phyloP scores from a whole-genome alignment of 2,888 invertebrate genomes.

The Arge pagana region DNA sequence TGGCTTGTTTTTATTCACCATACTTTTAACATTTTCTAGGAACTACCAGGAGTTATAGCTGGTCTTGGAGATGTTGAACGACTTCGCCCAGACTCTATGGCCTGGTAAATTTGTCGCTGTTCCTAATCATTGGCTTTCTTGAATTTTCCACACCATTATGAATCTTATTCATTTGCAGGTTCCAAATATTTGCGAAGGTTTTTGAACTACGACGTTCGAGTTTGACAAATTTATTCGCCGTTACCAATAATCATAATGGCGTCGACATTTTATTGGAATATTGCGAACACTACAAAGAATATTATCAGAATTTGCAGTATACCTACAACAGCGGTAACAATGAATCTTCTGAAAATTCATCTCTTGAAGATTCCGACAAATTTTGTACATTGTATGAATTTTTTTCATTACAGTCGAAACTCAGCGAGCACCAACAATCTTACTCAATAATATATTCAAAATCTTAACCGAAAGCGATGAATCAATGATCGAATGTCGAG shows the following conservation, averaged over 20 bases:
- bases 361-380: background rate
- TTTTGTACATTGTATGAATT: background rate
- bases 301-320: background rate
- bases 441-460: no score
- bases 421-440: background rate
- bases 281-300: slow-evolving; percentile 9
- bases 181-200: background rate
- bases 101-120: background rate
- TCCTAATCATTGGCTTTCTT: background rate
- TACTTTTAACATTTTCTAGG: no score
- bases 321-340: background rate
- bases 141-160: background rate
- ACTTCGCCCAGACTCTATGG: background rate
- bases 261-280: slow-evolving; percentile 9
- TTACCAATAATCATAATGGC: slow-evolving; percentile 9
- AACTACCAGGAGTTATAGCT: no score
- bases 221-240: slow-evolving; percentile 6
- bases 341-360: background rate
- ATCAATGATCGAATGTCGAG: no score
- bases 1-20: no score
- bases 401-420: background rate
- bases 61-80: background rate
- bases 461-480: no score
- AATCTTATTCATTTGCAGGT: background rate
- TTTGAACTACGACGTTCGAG: background rate